Conservation (phyloP, 2,113 vertebrate genomes). For the Hymenochirus boettgeri region DNA sequence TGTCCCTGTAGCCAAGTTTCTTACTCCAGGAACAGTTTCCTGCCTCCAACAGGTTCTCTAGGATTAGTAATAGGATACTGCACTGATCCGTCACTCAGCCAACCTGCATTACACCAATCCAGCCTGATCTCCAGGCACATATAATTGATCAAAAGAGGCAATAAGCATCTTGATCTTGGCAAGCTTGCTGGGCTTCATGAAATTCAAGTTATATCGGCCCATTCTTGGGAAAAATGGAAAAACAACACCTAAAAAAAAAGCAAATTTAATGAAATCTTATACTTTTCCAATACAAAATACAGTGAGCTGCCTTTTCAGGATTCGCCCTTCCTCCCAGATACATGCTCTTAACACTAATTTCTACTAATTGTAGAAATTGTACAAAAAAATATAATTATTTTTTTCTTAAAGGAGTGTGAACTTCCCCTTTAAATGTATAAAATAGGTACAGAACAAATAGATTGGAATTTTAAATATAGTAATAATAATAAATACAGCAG, state of each 20-base stretch:
- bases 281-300: no score
- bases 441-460: no score
- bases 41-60: conserved; percentile 81
- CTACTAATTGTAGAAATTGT: no score
- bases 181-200: conserved; percentile 71
- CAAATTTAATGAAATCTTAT: no score
- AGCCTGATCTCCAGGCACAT: conserved; percentile 78
- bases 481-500: no score
- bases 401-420: no score
- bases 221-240: conserved; percentile 79
- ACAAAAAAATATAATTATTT: no score
- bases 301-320: no score
- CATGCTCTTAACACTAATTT: no score
- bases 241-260: conserved; percentile 71
- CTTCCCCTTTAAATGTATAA: no score
- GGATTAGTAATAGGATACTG: conserved; percentile 90
- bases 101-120: conserved; percentile 97
- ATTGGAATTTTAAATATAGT: no score
- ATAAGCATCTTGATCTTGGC: conserved; percentile 75
- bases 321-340: no score
- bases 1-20: conserved; percentile 81
- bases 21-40: conserved; percentile 71
- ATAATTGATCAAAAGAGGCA: conserved; percentile 82
- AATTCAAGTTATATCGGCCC: conserved; percentile 88
- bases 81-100: conserved; percentile 86